A percentile compares a stretch with the other conserved stretches of the same genome.
Evolutionary conservation across 2,888 invertebrate genomes (phyloP).

Genomic region (Tachystola acroxantha): DNA sequence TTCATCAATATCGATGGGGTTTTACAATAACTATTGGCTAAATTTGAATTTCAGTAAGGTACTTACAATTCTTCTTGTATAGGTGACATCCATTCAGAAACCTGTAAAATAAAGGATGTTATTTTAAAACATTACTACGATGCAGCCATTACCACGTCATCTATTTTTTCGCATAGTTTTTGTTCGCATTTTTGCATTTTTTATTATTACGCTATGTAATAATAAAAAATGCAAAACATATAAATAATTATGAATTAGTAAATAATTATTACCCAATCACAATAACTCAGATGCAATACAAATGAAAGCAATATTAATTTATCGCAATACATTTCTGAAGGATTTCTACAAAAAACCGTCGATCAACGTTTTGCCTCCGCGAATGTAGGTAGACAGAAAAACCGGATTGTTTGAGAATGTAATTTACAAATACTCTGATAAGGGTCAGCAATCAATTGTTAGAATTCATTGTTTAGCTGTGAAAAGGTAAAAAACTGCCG

Average conservation of each 20-base stretch:
- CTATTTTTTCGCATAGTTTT: too few relatives aligned
- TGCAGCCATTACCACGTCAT: too few relatives aligned
- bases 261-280: constrained; percentile 34
- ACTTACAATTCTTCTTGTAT: constrained; percentile 56
- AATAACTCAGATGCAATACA: constrained; percentile 20
- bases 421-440: constrained; percentile 40
- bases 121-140: background rate
- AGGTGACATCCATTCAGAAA: constrained; percentile 56
- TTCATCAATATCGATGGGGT: too few relatives aligned
- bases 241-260: too few relatives aligned
- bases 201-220: too few relatives aligned
- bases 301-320: constrained; percentile 25
- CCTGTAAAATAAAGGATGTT: constrained; percentile 23
- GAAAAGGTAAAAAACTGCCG: constrained; percentile 3
- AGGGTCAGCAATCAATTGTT: constrained; percentile 28
- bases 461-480: constrained; percentile 19
- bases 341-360: constrained; percentile 10
- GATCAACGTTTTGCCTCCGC: constrained; percentile 13
- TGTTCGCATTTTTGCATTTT: too few relatives aligned
- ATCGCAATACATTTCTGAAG: constrained; percentile 23
- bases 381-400: constrained; percentile 21
- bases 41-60: too few relatives aligned
- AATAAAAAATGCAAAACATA: too few relatives aligned
- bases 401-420: constrained; percentile 16
- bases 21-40: too few relatives aligned